phyloP scores from a whole-genome alignment of 1,140 invertebrate genomes.

The Papilio polytes region DNA sequence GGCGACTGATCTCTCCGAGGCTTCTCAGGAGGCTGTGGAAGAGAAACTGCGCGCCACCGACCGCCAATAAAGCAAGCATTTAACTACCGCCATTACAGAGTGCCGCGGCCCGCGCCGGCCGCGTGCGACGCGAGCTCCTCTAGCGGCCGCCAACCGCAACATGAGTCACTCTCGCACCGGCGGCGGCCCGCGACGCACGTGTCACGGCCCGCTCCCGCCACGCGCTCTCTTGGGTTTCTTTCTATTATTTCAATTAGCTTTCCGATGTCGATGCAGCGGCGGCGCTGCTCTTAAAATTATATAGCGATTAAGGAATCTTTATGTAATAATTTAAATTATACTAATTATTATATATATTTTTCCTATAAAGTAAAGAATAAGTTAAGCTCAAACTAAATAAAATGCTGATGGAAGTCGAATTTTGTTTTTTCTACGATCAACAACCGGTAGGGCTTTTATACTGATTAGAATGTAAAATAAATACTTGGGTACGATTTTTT shows the following conservation, averaged over 20 bases:
- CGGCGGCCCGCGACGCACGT: not conserved
- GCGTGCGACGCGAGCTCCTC: not conserved
- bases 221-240: constrained; percentile 52
- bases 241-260: constrained; percentile 69
- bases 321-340: constrained; percentile 83
- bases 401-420: constrained; percentile 43
- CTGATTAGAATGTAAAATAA: constrained; percentile 75
- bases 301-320: constrained; percentile 73
- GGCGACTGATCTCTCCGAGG: constrained; percentile 96
- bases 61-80: constrained; percentile 89
- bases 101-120: constrained; percentile 41
- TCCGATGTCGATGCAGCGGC: constrained; percentile 51
- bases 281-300: constrained; percentile 44
- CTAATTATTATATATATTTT: constrained; percentile 82
- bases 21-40: constrained; percentile 95
- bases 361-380: constrained; percentile 79
- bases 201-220: not conserved
- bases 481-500: constrained; percentile 61
- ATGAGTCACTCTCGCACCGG: constrained; percentile 3
- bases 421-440: constrained; percentile 46
- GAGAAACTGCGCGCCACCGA: constrained; percentile 96
- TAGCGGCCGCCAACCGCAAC: not conserved
- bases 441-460: constrained; percentile 72
- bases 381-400: constrained; percentile 82
- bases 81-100: constrained; percentile 53